A percentile compares a stretch with the other conserved stretches of the same genome.
Conservation (phyloP, 2,797 vertebrate species). For the Notamacropus eugenii region DNA sequence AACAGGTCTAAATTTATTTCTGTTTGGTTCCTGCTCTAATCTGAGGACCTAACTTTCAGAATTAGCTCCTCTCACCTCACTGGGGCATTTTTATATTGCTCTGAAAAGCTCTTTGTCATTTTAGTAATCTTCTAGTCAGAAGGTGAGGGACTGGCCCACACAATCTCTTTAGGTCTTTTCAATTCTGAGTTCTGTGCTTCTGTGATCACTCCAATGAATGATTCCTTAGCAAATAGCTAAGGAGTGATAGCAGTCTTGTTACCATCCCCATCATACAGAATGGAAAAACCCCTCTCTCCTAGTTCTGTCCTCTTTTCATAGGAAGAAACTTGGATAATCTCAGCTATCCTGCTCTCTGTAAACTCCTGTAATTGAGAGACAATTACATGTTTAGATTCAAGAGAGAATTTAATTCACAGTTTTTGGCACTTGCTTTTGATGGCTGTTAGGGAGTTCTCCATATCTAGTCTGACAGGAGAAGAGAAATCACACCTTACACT, state of each 20-base stretch:
- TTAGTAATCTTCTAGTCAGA: not conserved
- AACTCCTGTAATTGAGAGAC: not conserved
- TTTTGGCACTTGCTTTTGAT: not conserved
- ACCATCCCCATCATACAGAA: not conserved
- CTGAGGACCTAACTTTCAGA: not conserved
- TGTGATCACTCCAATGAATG: not conserved
- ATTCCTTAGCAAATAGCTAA: not conserved
- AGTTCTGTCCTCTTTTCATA: not conserved
- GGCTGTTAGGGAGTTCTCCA: not conserved
- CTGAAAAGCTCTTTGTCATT: not conserved
- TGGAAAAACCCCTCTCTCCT: constrained; percentile 2
- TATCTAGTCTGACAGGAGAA: not conserved
- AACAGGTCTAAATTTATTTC: constrained; percentile 2
- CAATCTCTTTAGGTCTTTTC: not conserved
- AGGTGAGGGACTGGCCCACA: not conserved
- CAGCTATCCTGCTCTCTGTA: not conserved
- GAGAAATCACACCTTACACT: not conserved
- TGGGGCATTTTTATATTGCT: not conserved
- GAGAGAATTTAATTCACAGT: not conserved
- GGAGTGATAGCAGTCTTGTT: not conserved
- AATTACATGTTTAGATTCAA: not conserved
- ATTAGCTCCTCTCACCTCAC: not conserved
- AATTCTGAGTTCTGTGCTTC: not conserved
- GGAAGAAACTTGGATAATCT: not conserved
- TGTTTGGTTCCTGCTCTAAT: not conserved